A percentile compares a stretch with the other conserved stretches of the same genome.
phyloP scores from a whole-genome alignment of 2,888 invertebrate genomes.

The Acrobasis repandana region DNA sequence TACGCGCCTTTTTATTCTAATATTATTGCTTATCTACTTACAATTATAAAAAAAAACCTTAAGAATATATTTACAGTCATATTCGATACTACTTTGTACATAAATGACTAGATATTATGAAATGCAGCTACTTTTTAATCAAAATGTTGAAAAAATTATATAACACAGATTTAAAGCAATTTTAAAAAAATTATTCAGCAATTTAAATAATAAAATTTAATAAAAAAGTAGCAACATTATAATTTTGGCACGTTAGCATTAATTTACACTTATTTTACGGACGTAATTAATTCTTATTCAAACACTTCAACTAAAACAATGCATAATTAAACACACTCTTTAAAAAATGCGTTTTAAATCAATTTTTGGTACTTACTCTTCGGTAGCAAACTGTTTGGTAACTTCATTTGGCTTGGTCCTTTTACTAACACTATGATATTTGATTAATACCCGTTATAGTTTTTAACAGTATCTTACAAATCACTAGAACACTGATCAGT shows the following conservation, averaged over 20 bases:
- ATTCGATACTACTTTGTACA: conserved; percentile 72
- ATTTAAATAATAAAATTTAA: conserved; percentile 14
- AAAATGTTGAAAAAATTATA: conserved; percentile 14
- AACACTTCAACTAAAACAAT: conserved; percentile 6
- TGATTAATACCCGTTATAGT: conserved; percentile 39
- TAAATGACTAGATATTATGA: conserved; percentile 68
- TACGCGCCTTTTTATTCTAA: conserved; percentile 27
- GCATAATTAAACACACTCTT: conserved; percentile 21
- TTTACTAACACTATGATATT: conserved; percentile 33
- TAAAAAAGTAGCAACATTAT: conserved; percentile 29
- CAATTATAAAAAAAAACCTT: conserved; percentile 37
- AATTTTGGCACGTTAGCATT: conserved; percentile 27
- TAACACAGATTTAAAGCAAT: background rate
- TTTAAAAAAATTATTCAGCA: background rate
- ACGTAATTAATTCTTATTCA: conserved; percentile 27
- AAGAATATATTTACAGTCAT: conserved; percentile 49
- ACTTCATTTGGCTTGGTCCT: conserved; percentile 34
- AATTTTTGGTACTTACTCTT: conserved; percentile 32
- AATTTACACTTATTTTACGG: conserved; percentile 28
- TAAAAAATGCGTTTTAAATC: conserved; percentile 24
- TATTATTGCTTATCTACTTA: conserved; percentile 51
- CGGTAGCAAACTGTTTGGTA: conserved; percentile 24
- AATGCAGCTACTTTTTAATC: conserved; percentile 33
- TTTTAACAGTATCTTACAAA: conserved; percentile 35
- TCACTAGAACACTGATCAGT: conserved; percentile 39